Evolutionary conservation across 2,113 vertebrate species (phyloP).

Genomic region (Dolichotis patagonum): DNA sequence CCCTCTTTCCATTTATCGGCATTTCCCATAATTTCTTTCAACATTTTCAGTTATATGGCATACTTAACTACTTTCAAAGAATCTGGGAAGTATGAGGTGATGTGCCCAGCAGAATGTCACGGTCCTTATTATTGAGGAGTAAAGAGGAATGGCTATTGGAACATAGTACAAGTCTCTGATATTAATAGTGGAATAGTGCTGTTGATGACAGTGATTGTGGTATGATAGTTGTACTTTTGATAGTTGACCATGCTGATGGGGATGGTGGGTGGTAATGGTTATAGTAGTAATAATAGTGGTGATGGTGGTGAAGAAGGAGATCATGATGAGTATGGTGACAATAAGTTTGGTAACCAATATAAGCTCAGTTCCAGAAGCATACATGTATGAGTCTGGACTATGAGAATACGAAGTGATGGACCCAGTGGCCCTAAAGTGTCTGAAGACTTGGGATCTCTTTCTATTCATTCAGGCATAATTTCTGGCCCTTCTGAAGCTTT

Average conservation of each 20-base stretch:
- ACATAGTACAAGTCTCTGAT: background rate
- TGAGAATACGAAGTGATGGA: background rate
- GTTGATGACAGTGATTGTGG: background rate
- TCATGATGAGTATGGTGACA: background rate
- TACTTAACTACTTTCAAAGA: background rate
- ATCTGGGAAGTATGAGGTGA: background rate
- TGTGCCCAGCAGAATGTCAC: background rate
- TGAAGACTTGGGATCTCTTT: background rate
- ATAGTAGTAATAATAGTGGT: background rate
- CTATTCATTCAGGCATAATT: background rate
- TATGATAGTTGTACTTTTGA: background rate
- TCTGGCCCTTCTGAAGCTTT: background rate
- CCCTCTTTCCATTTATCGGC: background rate
- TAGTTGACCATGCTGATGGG: background rate
- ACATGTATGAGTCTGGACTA: background rate
- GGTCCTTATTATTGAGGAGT: background rate
- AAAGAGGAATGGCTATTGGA: background rate
- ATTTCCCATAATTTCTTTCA: background rate
- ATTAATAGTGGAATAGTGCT: background rate
- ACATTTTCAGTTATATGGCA: background rate
- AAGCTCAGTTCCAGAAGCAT: background rate
- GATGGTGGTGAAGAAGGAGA: background rate
- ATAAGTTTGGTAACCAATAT: background rate
- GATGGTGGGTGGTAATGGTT: background rate
- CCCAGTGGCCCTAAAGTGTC: background rate